Evolutionary conservation across 2,797 vertebrate species (phyloP), one percentile per base, ranked within the genome.

Genomic region (Sylvia borin): DNA sequence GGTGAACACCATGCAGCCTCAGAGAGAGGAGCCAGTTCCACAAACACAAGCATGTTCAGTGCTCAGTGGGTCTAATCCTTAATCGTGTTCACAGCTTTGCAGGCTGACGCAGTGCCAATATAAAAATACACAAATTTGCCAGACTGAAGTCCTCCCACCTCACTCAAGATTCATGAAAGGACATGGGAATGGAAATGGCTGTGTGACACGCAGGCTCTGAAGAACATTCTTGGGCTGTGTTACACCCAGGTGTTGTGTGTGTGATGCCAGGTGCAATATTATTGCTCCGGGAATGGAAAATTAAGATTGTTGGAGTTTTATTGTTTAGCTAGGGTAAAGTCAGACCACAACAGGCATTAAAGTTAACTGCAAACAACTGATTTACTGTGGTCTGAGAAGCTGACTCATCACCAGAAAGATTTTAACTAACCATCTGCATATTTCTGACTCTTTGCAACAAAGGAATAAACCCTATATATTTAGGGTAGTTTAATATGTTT

Each of bases 141-240:
- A 95, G 92, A 80, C 83, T 82, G 77, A 89, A 87, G 67, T 43
- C 27, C 50, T 93, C 72, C 79, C 82, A 83, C 85, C 29, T 90
- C 54, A 24, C n/a, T 66, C 43, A 75, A 71, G 22, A 78, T 60
- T 62, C 32, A 51, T 31, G 51, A 66, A 73, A 79, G 55, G n/a
- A 51, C 17, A 54, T 0, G 1, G 58, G 5, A 77, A 51, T 43
- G 40, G 50, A 84, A 81, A 90, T 26, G 16, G 24, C 42, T n/a
- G 21, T 27, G 40, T 4, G 12, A 34, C 40, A 9, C 5, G 16
- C 9, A 42, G 21, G 48, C 45, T 93, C 42, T 83, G 68, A 77
- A 61, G n/a, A 57, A 22, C 7, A 4, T 51, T 66, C 58, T 13
- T 38, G 80, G 50, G 19, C 58, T 78, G 31, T 84, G 70, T 68